These are phyloP conservation scores for Brachypodius melanocephalos DNA, from an alignment of 2,113 vertebrate genomes.

Conservation along the genomic window DNA sequence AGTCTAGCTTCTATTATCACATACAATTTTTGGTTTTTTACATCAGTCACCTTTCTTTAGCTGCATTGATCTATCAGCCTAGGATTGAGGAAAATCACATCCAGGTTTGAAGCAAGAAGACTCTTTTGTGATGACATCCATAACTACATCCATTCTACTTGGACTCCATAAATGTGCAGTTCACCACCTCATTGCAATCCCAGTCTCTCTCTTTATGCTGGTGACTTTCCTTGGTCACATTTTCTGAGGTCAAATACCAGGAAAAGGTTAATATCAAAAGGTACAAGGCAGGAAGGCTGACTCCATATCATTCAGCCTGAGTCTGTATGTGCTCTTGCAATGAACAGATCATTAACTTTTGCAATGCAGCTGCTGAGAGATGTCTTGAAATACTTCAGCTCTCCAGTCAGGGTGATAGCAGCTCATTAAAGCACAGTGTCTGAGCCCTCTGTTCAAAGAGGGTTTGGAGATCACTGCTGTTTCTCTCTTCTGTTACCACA, in stretches of 20 bases:
- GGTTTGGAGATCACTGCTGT: neutral
- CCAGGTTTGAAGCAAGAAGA: neutral
- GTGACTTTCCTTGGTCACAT: neutral
- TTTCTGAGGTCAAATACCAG: neutral
- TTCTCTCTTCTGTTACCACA: constrained; percentile 6
- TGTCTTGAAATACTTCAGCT: constrained; percentile 30
- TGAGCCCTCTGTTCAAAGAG: neutral
- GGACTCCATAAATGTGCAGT: neutral
- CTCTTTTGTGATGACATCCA: neutral
- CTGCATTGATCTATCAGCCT: neutral
- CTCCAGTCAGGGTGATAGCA: neutral
- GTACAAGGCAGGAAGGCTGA: neutral
- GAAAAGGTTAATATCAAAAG: neutral
- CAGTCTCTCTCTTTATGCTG: neutral
- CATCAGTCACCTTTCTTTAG: neutral
- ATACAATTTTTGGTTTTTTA: rapidly evolving
- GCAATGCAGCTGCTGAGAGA: constrained; percentile 11
- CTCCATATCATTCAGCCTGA: neutral
- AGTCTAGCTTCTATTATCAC: neutral
- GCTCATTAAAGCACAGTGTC: neutral
- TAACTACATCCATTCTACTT: neutral
- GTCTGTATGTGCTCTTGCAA: neutral
- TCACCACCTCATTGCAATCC: neutral
- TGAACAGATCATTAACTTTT: constrained; percentile 30
- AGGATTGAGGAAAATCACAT: neutral